These are phyloP conservation scores for Zelostemma sp. DNA, from an alignment of 1,140 invertebrate genomes.

Conservation along the genomic window DNA sequence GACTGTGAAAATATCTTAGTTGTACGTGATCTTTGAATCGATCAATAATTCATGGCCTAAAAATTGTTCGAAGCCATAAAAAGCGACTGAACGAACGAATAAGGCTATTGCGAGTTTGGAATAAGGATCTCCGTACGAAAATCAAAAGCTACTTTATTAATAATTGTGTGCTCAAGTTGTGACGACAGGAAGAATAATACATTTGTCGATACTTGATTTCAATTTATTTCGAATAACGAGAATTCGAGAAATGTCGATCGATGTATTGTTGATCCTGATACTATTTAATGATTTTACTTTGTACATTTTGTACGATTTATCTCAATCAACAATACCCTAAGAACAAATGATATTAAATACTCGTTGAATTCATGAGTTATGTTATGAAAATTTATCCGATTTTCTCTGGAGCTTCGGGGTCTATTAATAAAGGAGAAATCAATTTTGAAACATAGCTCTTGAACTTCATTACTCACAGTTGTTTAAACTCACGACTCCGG, in stretches of 20 bases:
- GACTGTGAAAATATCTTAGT: slow-evolving; percentile 25
- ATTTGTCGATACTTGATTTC: background rate
- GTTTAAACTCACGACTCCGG: slow-evolving; percentile 28
- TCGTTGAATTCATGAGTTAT: background rate
- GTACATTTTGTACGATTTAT: slow-evolving; percentile 1
- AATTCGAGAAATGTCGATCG: background rate
- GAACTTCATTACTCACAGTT: slow-evolving; percentile 30
- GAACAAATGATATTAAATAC: background rate
- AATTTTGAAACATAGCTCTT: slow-evolving; percentile 17
- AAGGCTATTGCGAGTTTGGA: slow-evolving; percentile 10
- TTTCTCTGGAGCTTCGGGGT: slow-evolving; percentile 6
- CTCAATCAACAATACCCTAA: background rate
- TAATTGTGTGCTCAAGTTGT: slow-evolving; percentile 11
- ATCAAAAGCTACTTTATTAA: background rate
- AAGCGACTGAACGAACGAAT: background rate
- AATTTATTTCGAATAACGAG: background rate
- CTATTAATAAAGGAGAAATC: slow-evolving; percentile 1
- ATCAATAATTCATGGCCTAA: slow-evolving; percentile 1
- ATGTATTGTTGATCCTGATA: background rate
- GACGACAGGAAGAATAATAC: background rate
- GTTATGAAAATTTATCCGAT: background rate
- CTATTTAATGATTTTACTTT: slow-evolving; percentile 1
- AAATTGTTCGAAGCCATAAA: slow-evolving; percentile 14
- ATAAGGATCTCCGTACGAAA: slow-evolving; percentile 12
- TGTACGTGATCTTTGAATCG: slow-evolving; percentile 12